Percentiles rank a stretch among this genome's conserved stretches.
Evolutionary conservation across 2,888 invertebrate genomes (phyloP).

Genomic region (Malthinus flaveolus): DNA sequence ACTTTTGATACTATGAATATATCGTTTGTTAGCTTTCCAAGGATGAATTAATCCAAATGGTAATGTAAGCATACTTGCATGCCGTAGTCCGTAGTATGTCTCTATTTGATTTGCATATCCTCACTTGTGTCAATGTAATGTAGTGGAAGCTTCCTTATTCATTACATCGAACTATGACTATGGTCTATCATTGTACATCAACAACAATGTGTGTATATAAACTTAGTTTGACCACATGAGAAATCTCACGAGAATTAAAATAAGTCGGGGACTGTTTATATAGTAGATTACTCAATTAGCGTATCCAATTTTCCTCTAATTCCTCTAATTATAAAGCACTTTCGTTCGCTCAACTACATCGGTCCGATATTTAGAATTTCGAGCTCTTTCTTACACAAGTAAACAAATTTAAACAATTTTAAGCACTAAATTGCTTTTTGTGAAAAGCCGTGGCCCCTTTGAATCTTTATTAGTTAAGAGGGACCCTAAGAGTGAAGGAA

Average conservation of each 20-base stretch:
- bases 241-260: not conserved
- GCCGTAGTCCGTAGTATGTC: conserved; percentile 19
- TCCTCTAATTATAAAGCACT: no score
- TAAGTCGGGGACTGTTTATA: not conserved
- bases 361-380: no score
- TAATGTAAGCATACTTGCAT: conserved; percentile 6
- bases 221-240: not conserved
- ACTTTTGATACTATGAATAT: conserved; percentile 5
- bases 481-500: no score
- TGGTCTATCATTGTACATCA: not conserved
- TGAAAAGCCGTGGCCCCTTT: no score
- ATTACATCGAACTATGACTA: not conserved
- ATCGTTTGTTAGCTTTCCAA: conserved; percentile 14
- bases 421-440: no score
- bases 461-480: no score
- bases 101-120: conserved; percentile 18
- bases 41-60: conserved; percentile 14
- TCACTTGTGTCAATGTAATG: not conserved
- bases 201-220: conserved; percentile 1
- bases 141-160: not conserved
- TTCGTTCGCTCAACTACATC: no score
- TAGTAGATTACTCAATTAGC: no score
- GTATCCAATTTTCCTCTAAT: no score
- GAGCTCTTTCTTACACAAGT: no score
- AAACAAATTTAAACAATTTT: no score